Conservation (phyloP, 23 tunicate genomes). For the Oikopleura dioica region DNA sequence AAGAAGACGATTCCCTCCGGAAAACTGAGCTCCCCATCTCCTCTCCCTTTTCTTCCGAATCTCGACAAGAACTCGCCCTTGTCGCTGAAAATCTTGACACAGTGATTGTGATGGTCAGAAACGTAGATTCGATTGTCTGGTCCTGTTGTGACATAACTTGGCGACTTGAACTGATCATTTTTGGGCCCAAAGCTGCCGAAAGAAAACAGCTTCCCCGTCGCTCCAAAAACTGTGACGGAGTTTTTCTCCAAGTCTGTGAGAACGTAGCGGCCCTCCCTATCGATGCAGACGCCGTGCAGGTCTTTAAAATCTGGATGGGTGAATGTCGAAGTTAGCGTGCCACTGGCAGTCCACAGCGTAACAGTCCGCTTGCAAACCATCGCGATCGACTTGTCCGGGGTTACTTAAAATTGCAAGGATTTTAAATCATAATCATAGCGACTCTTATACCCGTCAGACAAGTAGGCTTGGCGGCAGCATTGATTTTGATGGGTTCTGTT, state of each 20-base stretch:
- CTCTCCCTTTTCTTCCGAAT: slow-evolving; percentile 27
- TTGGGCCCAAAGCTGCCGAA: slow-evolving; percentile 37
- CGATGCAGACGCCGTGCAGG: background rate
- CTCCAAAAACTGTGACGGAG: slow-evolving; percentile 23
- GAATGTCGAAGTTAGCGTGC: slow-evolving; percentile 7
- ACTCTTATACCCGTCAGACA: too few species aligned
- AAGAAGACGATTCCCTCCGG: slow-evolving; percentile 31
- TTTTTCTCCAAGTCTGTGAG: slow-evolving; percentile 40
- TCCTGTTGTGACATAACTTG: slow-evolving; percentile 37
- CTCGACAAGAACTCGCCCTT: slow-evolving; percentile 20
- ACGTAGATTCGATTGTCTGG: slow-evolving; percentile 33
- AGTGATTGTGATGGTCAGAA: slow-evolving; percentile 38
- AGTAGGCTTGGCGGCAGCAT: slow-evolving; percentile 7
- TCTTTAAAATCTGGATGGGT: slow-evolving; percentile 12
- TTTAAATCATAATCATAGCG: too few species aligned
- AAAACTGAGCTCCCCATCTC: slow-evolving; percentile 20
- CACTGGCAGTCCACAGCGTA: slow-evolving; percentile 1
- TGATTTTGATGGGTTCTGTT: background rate
- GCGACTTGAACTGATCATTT: slow-evolving; percentile 24
- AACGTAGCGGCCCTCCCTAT: slow-evolving; percentile 21
- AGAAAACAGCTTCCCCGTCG: slow-evolving; percentile 21
- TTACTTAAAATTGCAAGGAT: too few species aligned
- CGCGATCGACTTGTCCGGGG: background rate
- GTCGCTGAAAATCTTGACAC: slow-evolving; percentile 24
- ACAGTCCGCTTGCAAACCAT: slow-evolving; percentile 2